Conservation (phyloP, 1,140 invertebrate genomes). For the Akabosia matsudoensis region DNA sequence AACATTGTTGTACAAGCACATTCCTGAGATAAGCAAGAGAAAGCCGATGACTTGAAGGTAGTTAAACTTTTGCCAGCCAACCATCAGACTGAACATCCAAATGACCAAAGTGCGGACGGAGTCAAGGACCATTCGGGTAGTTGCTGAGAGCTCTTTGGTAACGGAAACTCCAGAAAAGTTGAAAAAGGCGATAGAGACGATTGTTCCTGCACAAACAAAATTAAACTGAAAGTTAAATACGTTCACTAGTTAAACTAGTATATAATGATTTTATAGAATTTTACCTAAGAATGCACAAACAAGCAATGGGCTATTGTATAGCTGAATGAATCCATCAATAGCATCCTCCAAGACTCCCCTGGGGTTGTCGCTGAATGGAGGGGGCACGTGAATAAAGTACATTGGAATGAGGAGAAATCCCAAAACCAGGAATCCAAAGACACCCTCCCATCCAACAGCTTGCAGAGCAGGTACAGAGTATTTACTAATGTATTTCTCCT, state of each 20-base stretch:
- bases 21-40: constrained; percentile 66
- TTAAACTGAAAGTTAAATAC: not conserved
- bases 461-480: constrained; percentile 77
- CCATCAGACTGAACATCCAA: constrained; percentile 72
- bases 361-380: constrained; percentile 72
- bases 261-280: constrained; percentile 32
- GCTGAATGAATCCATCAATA: constrained; percentile 77
- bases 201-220: constrained; percentile 62
- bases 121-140: constrained; percentile 88
- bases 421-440: constrained; percentile 81
- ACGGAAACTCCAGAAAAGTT: constrained; percentile 94
- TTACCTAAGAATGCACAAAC: constrained; percentile 65
- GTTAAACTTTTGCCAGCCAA: constrained; percentile 77
- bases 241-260: not conserved
- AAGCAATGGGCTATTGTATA: constrained; percentile 65
- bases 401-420: constrained; percentile 73
- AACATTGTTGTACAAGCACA: constrained; percentile 73
- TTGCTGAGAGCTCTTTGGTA: constrained; percentile 90
- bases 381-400: constrained; percentile 73
- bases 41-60: constrained; percentile 77
- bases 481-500: constrained; percentile 82
- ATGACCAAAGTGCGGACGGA: constrained; percentile 84
- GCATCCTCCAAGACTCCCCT: constrained; percentile 78
- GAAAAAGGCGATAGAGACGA: constrained; percentile 90
- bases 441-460: constrained; percentile 89